These are phyloP conservation scores for Vulpes ferrilata DNA, from an alignment of 2,113 vertebrate species.

Conservation along the genomic window DNA sequence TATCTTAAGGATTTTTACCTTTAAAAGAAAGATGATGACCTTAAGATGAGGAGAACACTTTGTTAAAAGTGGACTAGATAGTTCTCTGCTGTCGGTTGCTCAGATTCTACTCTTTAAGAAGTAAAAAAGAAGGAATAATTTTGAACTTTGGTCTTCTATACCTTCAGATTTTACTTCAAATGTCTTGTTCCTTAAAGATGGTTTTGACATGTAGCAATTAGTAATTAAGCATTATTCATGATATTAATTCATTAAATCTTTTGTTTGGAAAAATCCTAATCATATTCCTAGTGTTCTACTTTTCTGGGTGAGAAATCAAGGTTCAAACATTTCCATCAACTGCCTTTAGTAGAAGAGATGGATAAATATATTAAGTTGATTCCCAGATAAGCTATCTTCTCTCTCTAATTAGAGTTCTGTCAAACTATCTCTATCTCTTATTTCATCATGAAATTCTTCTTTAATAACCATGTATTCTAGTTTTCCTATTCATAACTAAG, in stretches of 20 bases:
- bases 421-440: neutral
- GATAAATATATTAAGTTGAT: neutral
- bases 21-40: neutral
- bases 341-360: neutral
- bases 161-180: neutral
- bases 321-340: slow-evolving; percentile 35
- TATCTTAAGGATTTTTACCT: neutral
- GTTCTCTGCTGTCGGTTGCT: neutral
- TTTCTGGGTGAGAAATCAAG: neutral
- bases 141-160: neutral
- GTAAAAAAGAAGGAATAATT: neutral
- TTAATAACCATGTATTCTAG: neutral
- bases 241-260: slow-evolving; percentile 19
- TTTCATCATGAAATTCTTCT: neutral
- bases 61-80: neutral
- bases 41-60: neutral
- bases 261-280: neutral
- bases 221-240: slow-evolving; percentile 4
- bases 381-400: neutral
- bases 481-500: neutral
- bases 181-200: neutral
- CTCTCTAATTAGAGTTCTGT: neutral
- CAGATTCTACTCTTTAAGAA: neutral
- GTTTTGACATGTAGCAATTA: neutral
- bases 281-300: neutral